These are phyloP conservation scores for Achatina immaculata DNA, from an alignment of 1,140 invertebrate genomes.

Conservation along the genomic window DNA sequence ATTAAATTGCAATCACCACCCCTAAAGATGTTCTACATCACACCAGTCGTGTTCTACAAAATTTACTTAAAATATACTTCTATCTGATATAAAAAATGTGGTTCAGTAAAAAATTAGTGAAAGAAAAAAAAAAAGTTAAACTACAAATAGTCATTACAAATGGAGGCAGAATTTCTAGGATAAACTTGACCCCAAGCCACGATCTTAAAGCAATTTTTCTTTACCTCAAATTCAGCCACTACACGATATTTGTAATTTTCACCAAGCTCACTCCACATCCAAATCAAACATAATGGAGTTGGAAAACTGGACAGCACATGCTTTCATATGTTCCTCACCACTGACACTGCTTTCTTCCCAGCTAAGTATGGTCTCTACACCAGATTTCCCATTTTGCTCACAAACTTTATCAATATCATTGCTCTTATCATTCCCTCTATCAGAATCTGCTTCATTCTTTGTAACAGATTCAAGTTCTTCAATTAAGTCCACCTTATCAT, in stretches of 20 bases:
- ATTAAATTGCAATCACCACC: no score
- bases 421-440: background rate
- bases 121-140: no score
- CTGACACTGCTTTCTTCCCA: constrained; percentile 45
- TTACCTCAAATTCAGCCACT: background rate
- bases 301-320: constrained; percentile 62
- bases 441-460: background rate
- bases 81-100: no score
- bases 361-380: constrained; percentile 53
- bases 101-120: no score
- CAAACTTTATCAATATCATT: constrained; percentile 20
- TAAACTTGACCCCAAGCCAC: no score
- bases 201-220: no score
- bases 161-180: no score
- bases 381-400: constrained; percentile 28
- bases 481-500: background rate
- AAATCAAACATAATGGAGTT: constrained; percentile 64
- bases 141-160: no score
- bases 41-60: no score
- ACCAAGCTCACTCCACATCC: constrained; percentile 53
- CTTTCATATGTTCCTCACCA: constrained; percentile 56
- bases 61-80: no score
- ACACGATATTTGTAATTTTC: no score
- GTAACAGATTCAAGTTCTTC: background rate
- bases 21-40: no score